A percentile compares a stretch with the other conserved stretches of the same genome.
Evolutionary conservation across 2,888 invertebrate species (phyloP).

Genomic region (Hydrotaea diabolus): DNA sequence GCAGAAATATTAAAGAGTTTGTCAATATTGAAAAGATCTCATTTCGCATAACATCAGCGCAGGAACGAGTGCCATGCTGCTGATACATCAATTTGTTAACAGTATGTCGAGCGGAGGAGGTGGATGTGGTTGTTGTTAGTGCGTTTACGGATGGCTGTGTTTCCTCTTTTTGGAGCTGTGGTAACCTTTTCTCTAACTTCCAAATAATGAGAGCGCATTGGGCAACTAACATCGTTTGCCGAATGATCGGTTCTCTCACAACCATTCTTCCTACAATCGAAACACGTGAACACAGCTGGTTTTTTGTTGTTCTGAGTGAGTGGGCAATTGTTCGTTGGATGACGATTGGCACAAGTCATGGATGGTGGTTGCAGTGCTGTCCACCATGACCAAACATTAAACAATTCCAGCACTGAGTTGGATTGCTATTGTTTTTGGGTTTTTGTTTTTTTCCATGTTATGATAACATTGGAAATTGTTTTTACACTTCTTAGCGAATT

Average conservation of each 20-base stretch:
- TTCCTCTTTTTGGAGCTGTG: background rate
- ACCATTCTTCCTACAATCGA: background rate
- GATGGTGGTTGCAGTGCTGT: constrained; percentile 25
- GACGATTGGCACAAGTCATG: constrained; percentile 15
- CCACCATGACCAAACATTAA: constrained; percentile 38
- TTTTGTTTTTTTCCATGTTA: constrained; percentile 15
- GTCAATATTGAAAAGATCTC: constrained; percentile 3
- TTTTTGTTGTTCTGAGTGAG: background rate
- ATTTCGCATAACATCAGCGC: background rate
- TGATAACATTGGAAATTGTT: constrained; percentile 13
- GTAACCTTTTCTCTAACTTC: background rate
- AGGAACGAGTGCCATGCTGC: background rate
- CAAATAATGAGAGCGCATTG: background rate
- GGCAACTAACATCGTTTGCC: background rate
- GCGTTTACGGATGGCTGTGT: background rate
- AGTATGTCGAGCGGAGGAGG: background rate
- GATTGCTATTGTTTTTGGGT: constrained; percentile 6
- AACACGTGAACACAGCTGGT: background rate
- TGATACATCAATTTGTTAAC: too few relatives aligned
- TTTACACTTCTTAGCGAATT: constrained; percentile 14
- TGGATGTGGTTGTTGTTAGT: background rate
- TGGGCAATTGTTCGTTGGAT: background rate
- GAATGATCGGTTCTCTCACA: background rate
- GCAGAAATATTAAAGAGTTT: constrained; percentile 22
- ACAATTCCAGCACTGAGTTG: constrained; percentile 48